phyloP scores from a whole-genome alignment of 2,888 invertebrate genomes.

The Agonopterix arenella region DNA sequence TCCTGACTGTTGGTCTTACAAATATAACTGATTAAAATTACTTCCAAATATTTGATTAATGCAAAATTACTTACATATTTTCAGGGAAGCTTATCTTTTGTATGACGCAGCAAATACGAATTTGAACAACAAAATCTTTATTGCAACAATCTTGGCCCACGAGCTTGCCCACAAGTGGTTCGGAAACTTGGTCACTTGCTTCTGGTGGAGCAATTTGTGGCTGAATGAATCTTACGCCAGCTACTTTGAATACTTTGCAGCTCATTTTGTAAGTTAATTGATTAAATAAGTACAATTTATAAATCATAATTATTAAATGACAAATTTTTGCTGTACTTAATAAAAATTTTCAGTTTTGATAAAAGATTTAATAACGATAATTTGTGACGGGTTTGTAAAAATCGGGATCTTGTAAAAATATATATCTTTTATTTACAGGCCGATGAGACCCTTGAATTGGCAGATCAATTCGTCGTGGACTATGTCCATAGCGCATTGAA shows the following conservation, averaged over 20 bases:
- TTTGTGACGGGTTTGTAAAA: neutral
- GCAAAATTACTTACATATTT: conserved; percentile 7
- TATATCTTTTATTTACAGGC: conserved; percentile 32
- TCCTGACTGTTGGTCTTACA: too few relatives aligned
- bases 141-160: conserved; percentile 81
- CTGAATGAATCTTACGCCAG: conserved; percentile 83
- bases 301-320: too few relatives aligned
- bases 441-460: conserved; percentile 47
- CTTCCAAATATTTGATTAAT: neutral
- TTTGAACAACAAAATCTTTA: conserved; percentile 59
- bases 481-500: conserved; percentile 81
- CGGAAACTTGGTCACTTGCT: conserved; percentile 85
- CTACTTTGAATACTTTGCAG: conserved; percentile 83
- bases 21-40: too few relatives aligned
- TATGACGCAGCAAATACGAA: conserved; percentile 63
- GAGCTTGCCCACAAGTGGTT: conserved; percentile 92
- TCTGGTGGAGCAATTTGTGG: conserved; percentile 88
- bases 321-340: too few relatives aligned
- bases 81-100: conserved; percentile 66
- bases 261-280: conserved; percentile 58
- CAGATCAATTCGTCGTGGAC: conserved; percentile 81
- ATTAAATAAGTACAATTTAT: too few relatives aligned
- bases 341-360: neutral
- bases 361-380: neutral
- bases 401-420: neutral